Evolutionary conservation across 1,140 invertebrate genomes (phyloP).

Genomic region (Drosophila mojavensis): DNA sequence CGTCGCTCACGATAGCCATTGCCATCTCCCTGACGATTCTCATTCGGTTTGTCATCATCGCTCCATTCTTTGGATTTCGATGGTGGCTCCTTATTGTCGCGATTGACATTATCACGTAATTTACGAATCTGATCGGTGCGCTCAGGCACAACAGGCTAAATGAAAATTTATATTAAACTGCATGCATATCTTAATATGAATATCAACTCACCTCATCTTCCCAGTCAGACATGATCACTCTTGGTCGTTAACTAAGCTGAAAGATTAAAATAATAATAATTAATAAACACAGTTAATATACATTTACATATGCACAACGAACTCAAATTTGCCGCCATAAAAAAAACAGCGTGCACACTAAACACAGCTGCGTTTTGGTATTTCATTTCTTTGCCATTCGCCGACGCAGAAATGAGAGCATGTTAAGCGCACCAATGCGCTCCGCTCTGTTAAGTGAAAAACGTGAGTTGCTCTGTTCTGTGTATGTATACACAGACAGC

Average conservation of each 20-base stretch:
- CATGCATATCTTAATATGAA: too few species aligned
- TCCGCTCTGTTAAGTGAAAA: constrained; percentile 48
- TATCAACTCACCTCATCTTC: constrained; percentile 42
- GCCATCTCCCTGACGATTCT: constrained; percentile 26
- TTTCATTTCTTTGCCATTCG: constrained; percentile 47
- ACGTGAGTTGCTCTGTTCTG: constrained; percentile 77
- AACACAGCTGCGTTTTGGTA: not conserved
- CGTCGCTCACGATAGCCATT: constrained; percentile 44
- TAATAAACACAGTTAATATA: not conserved
- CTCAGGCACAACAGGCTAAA: not conserved
- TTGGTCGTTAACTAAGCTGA: constrained; percentile 19
- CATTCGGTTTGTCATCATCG: constrained; percentile 39
- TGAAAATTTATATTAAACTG: not conserved
- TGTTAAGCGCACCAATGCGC: constrained; percentile 14
- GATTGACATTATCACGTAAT: not conserved
- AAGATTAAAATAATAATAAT: not conserved
- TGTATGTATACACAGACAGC: constrained; percentile 75
- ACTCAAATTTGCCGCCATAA: too few species aligned
- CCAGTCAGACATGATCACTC: constrained; percentile 57
- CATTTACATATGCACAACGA: too few species aligned
- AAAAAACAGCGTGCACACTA: not conserved
- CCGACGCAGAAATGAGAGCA: constrained; percentile 15
- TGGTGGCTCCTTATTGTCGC: not conserved
- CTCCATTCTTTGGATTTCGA: constrained; percentile 36
- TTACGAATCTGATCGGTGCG: not conserved